Conservation (phyloP, 1,140 invertebrate genomes). For the Telenomus remus region DNA sequence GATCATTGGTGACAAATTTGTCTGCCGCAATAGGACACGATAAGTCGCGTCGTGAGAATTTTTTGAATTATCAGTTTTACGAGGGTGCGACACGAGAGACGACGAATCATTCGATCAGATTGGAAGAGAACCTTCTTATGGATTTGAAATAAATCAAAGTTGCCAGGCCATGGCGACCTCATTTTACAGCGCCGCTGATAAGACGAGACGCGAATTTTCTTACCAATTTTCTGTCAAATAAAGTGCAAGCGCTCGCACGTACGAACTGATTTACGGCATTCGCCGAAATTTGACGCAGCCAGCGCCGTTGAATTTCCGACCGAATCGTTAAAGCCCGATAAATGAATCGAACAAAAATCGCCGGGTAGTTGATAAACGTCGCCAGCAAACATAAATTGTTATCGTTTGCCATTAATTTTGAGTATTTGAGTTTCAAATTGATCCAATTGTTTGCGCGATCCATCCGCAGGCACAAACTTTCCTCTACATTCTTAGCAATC, state of each 20-base stretch:
- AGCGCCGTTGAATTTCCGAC: background rate
- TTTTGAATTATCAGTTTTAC: conserved; percentile 16
- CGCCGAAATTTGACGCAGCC: conserved; percentile 21
- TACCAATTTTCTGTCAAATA: conserved; percentile 46
- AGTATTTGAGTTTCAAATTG: conserved; percentile 31
- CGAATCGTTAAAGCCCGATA: conserved; percentile 16
- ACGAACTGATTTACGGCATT: conserved; percentile 34
- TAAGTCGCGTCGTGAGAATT: conserved; percentile 9
- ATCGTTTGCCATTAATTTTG: conserved; percentile 26
- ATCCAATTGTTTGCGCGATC: conserved; percentile 22
- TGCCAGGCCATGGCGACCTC: conserved; percentile 28
- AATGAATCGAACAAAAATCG: background rate
- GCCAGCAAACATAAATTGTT: conserved; percentile 13
- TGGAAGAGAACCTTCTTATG: conserved; percentile 2
- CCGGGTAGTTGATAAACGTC: background rate
- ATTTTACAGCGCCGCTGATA: conserved; percentile 17
- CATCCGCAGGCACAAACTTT: conserved; percentile 14
- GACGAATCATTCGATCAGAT: conserved; percentile 20
- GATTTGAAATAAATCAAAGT: conserved; percentile 36
- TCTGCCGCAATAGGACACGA: background rate
- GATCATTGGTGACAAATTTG: conserved; percentile 11
- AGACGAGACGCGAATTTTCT: conserved; percentile 45
- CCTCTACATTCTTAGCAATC: conserved; percentile 9
- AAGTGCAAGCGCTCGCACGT: conserved; percentile 43
- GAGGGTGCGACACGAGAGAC: no score